phyloP scores from a whole-genome alignment of 2,888 invertebrate genomes.

The Rotaria magnacalcarata region DNA sequence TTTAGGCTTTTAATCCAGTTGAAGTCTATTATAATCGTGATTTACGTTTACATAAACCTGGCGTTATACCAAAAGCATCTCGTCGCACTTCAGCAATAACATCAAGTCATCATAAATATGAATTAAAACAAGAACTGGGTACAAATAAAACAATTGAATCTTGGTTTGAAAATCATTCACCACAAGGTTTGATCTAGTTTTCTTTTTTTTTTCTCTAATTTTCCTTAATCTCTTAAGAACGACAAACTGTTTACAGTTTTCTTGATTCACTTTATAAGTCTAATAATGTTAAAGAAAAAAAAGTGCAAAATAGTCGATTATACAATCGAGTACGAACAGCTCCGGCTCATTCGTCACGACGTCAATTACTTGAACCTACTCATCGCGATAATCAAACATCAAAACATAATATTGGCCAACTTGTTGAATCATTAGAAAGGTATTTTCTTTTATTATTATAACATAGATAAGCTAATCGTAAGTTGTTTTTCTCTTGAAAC shows the following conservation, averaged over 20 bases:
- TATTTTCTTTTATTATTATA: not conserved
- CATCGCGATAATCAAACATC: not conserved
- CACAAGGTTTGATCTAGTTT: not conserved
- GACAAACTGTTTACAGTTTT: conserved; percentile 22
- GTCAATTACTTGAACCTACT: no score
- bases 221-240: not conserved
- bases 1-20: not conserved
- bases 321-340: no score
- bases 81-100: not conserved
- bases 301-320: not conserved
- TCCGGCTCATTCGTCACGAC: no score
- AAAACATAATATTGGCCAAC: not conserved
- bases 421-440: conserved; percentile 34
- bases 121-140: conserved; percentile 12
- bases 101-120: conserved; percentile 23
- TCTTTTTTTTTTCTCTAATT: not conserved
- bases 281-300: not conserved
- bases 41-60: not conserved
- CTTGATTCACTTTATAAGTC: not conserved
- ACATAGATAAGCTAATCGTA: not conserved
- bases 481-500: not conserved
- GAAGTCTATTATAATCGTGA: not conserved
- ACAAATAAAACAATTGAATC: conserved; percentile 5
- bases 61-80: not conserved
- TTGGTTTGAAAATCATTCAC: not conserved